These are phyloP conservation scores for Pterophyllum scalare DNA, from an alignment of 2,113 vertebrate genomes.

Conservation along the genomic window DNA sequence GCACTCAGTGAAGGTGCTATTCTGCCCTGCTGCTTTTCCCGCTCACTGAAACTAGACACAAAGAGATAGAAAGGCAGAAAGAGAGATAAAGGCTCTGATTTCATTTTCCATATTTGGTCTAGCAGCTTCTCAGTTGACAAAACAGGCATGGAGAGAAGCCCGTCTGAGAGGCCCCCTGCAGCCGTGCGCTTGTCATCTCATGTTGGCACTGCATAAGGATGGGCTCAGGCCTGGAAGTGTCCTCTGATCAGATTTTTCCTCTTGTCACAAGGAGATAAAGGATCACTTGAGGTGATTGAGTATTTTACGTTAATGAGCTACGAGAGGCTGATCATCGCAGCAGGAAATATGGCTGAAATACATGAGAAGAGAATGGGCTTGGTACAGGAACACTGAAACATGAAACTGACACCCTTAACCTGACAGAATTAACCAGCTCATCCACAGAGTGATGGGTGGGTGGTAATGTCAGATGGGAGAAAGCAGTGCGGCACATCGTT, in stretches of 20 bases:
- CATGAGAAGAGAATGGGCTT: background rate
- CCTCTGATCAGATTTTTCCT: conserved; percentile 58
- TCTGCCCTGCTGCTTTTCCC: conserved; percentile 43
- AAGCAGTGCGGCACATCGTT: background rate
- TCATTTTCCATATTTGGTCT: conserved; percentile 18
- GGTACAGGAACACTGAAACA: background rate
- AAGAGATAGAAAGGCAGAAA: conserved; percentile 28
- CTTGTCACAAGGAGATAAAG: conserved; percentile 45
- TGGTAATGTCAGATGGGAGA: background rate
- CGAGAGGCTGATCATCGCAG: conserved; percentile 12
- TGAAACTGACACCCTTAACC: background rate
- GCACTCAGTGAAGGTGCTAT: conserved; percentile 41
- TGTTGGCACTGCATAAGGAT: conserved; percentile 23
- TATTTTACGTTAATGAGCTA: conserved; percentile 47
- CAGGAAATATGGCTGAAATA: conserved; percentile 12
- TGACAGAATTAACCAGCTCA: background rate
- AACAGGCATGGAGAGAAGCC: conserved; percentile 29
- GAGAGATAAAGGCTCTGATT: conserved; percentile 34
- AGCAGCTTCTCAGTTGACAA: conserved; percentile 34
- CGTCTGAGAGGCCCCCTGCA: conserved; percentile 42
- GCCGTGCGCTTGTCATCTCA: conserved; percentile 38
- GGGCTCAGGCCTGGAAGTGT: conserved; percentile 36
- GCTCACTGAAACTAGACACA: conserved; percentile 38
- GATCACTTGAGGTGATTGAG: conserved; percentile 51
- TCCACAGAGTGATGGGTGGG: background rate